Percentiles rank a stretch among this genome's conserved stretches.
Evolutionary conservation across 2,797 vertebrate species (phyloP).

Genomic region (Melanitta fusca): DNA sequence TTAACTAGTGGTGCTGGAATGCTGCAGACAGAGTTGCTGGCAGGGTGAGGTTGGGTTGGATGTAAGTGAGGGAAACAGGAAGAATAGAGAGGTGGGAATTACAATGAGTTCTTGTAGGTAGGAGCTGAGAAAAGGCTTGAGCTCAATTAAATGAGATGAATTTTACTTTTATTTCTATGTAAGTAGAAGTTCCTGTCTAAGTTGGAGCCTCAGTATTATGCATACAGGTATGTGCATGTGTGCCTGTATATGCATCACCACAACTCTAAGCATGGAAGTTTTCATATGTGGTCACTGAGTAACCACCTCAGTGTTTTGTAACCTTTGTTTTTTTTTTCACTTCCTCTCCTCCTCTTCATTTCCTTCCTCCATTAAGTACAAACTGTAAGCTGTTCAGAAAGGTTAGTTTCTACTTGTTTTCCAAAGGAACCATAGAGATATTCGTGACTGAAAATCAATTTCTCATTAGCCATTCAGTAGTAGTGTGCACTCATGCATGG

Average conservation of each 20-base stretch:
- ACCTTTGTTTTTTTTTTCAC: background rate
- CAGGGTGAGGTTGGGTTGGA: background rate
- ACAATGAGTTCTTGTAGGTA: background rate
- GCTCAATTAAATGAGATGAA: background rate
- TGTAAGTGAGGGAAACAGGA: background rate
- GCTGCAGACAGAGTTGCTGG: background rate
- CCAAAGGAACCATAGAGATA: background rate
- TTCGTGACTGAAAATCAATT: background rate
- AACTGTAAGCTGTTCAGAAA: background rate
- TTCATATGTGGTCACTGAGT: background rate
- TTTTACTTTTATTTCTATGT: slow-evolving; percentile 13
- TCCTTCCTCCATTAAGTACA: background rate
- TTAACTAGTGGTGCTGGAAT: background rate
- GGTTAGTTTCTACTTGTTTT: background rate
- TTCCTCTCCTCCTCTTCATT: background rate
- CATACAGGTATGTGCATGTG: background rate
- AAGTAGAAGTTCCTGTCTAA: slow-evolving; percentile 6
- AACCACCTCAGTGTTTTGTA: background rate
- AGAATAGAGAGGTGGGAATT: background rate
- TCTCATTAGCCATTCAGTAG: background rate
- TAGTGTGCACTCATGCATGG: background rate
- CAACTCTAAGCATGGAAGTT: background rate
- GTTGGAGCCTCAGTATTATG: background rate
- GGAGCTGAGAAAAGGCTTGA: background rate
- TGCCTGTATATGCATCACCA: background rate